phyloP scores from a whole-genome alignment of 1,140 invertebrate genomes.

The Drosophila virilis region DNA sequence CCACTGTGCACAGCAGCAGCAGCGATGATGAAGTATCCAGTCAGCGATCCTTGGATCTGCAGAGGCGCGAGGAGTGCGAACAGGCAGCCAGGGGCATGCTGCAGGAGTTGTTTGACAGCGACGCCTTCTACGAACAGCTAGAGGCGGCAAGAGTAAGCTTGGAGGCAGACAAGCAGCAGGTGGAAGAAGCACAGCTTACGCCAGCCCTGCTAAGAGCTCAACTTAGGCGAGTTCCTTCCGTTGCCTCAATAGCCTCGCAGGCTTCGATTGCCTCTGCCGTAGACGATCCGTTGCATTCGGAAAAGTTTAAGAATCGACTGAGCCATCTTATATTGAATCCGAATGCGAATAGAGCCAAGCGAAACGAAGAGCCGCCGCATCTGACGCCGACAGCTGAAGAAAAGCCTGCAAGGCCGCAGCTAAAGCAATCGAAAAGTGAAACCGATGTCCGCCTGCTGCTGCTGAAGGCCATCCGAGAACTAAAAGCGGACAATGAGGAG shows the following conservation, averaged over 20 bases:
- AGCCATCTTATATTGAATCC: constrained; percentile 71
- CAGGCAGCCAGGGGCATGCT: constrained; percentile 59
- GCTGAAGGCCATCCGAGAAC: constrained; percentile 72
- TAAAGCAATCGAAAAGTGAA: constrained; percentile 83
- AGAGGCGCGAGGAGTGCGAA: constrained; percentile 52
- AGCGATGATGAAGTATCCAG: constrained; percentile 57
- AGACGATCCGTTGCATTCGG: constrained; percentile 76
- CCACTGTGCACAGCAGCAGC: constrained; percentile 77
- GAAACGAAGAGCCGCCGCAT: background rate
- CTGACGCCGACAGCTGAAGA: constrained; percentile 1
- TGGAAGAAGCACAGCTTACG: background rate
- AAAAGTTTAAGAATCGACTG: constrained; percentile 74
- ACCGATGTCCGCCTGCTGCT: constrained; percentile 71
- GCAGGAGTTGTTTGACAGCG: constrained; percentile 67
- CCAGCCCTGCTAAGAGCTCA: background rate
- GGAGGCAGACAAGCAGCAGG: background rate
- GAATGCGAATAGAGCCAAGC: constrained; percentile 34
- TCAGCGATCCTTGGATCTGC: constrained; percentile 7
- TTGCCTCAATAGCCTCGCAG: constrained; percentile 34
- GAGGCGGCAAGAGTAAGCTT: constrained; percentile 12
- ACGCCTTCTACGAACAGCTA: constrained; percentile 57
- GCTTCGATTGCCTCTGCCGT: constrained; percentile 60
- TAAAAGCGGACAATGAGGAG: constrained; percentile 53
- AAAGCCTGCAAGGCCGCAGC: constrained; percentile 43
- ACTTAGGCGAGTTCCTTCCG: constrained; percentile 25